phyloP scores from a whole-genome alignment of 1,140 invertebrate genomes.

The Maconellicoccus hirsutus region DNA sequence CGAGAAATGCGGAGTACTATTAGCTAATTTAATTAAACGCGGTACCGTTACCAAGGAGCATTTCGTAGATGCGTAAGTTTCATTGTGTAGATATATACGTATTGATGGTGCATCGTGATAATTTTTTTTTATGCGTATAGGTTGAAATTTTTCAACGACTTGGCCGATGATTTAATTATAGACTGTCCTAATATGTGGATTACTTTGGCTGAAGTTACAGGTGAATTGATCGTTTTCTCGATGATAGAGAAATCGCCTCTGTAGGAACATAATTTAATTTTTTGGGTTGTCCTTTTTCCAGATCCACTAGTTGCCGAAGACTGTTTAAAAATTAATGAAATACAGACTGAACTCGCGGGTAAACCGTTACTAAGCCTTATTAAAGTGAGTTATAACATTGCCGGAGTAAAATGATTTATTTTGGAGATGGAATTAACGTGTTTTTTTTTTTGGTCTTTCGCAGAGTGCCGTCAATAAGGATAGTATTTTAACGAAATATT shows the following conservation, averaged over 20 bases:
- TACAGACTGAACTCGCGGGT: background rate
- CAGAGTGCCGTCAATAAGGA: background rate
- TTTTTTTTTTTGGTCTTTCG: background rate
- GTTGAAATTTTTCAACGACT: slow-evolving; percentile 22
- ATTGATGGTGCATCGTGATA: background rate
- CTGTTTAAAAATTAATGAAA: slow-evolving; percentile 3
- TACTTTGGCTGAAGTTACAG: slow-evolving; percentile 47
- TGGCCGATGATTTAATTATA: slow-evolving; percentile 48
- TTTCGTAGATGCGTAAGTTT: background rate
- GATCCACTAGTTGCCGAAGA: background rate
- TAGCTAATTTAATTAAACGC: slow-evolving; percentile 16
- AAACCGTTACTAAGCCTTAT: background rate
- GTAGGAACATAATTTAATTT: background rate
- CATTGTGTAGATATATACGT: too few relatives aligned
- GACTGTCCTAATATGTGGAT: slow-evolving; percentile 64
- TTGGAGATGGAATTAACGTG: background rate
- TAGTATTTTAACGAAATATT: background rate
- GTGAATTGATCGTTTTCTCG: slow-evolving; percentile 24
- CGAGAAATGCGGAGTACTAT: background rate
- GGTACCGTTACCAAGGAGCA: background rate
- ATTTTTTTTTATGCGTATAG: slow-evolving; percentile 14
- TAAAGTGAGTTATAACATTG: background rate
- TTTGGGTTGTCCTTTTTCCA: slow-evolving; percentile 10
- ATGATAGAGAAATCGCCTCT: background rate
- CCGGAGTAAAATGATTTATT: background rate